These are phyloP conservation scores for Tonatia bakeri DNA, from an alignment of 2,113 vertebrate species.

Conservation along the genomic window DNA sequence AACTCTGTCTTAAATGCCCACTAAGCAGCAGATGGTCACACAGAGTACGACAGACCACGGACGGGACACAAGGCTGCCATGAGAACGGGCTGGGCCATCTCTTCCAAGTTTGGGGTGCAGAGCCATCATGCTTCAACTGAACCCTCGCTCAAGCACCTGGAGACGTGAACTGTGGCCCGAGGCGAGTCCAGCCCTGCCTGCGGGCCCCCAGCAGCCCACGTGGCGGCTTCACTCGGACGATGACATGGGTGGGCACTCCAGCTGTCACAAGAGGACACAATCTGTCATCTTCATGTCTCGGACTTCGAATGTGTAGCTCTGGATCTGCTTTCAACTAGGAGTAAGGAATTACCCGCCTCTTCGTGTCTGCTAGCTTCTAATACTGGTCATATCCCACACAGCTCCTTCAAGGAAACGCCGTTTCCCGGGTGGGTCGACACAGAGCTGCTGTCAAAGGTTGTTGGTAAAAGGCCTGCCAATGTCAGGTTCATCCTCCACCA, in stretches of 20 bases:
- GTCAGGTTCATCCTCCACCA: neutral
- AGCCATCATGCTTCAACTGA: fast-evolving
- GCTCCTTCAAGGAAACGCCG: neutral
- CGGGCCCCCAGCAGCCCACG: too few species aligned
- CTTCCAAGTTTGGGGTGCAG: fast-evolving
- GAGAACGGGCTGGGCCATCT: neutral
- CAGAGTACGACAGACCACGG: fast-evolving
- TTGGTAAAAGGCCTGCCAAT: neutral
- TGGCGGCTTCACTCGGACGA: neutral
- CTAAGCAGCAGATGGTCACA: fast-evolving
- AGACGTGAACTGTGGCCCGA: fast-evolving
- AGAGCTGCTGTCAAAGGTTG: neutral
- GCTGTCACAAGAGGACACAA: neutral
- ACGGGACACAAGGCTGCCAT: fast-evolving
- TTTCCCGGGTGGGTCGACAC: too few species aligned
- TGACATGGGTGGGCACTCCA: neutral
- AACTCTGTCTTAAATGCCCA: neutral
- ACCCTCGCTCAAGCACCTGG: fast-evolving
- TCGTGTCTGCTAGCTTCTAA: neutral
- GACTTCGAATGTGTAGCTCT: fast-evolving
- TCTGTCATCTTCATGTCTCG: neutral
- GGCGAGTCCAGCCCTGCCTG: neutral
- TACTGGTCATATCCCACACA: fast-evolving
- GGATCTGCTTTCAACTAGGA: neutral
- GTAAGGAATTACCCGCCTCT: neutral